A percentile compares a stretch with the other conserved stretches of the same genome.
These are phyloP conservation scores for Drosophila asahinai DNA, from an alignment of 1,140 invertebrate genomes.

Conservation along the genomic window DNA sequence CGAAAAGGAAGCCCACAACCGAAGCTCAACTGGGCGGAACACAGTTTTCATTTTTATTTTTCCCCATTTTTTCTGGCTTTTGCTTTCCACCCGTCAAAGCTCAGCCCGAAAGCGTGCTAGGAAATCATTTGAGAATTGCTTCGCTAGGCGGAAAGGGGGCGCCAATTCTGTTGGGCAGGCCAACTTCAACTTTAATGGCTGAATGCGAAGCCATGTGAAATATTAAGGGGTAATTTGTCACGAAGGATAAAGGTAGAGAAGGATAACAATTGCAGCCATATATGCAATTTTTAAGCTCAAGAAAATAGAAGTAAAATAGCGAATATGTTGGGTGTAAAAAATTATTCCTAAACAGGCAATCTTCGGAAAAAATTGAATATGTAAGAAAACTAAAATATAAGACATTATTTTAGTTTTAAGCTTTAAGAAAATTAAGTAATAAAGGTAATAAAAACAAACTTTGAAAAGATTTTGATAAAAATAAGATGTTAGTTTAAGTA, in stretches of 20 bases:
- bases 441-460: background rate
- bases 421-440: background rate
- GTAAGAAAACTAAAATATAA: background rate
- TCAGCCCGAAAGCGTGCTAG: constrained; percentile 55
- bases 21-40: constrained; percentile 51
- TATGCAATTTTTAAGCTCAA: constrained; percentile 14
- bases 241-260: constrained; percentile 8
- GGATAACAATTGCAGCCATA: constrained; percentile 14
- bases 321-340: background rate
- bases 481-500: too few species aligned
- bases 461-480: too few species aligned
- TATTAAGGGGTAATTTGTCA: constrained; percentile 50
- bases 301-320: background rate
- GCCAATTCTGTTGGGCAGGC: constrained; percentile 17
- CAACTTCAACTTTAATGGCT: constrained; percentile 37
- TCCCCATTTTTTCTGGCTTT: background rate
- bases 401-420: background rate
- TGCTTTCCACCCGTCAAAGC: constrained; percentile 20
- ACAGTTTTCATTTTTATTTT: constrained; percentile 26
- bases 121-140: constrained; percentile 59
- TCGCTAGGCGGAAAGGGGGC: background rate
- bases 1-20: constrained; percentile 43
- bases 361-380: background rate
- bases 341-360: background rate
- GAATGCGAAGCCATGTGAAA: constrained; percentile 41